A percentile compares a stretch with the other conserved stretches of the same genome.
These are phyloP conservation scores for Enteromius thamalakanensis DNA, from an alignment of 2,797 vertebrate genomes.

Conservation along the genomic window DNA sequence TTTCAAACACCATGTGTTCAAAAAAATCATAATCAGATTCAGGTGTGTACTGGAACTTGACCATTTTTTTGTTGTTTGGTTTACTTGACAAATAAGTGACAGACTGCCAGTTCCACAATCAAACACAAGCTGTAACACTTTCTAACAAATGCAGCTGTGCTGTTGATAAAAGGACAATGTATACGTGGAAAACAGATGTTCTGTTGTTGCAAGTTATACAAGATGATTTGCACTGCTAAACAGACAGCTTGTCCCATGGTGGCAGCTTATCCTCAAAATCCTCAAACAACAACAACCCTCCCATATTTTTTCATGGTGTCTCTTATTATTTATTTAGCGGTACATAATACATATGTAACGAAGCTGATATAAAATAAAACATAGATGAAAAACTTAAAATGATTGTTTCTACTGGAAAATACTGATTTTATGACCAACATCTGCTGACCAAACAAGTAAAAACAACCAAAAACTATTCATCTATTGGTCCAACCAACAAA, in stretches of 20 bases:
- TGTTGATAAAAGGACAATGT: not conserved
- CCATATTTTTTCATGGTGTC: not conserved
- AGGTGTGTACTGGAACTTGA: slow-evolving; percentile 3
- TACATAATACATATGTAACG: not conserved
- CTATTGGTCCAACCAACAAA: not conserved
- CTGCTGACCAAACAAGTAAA: not conserved
- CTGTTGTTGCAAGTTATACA: not conserved
- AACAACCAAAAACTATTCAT: not conserved
- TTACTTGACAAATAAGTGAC: slow-evolving; percentile 12
- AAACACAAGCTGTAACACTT: slow-evolving; percentile 31
- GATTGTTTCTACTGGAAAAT: not conserved
- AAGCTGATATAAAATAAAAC: no score
- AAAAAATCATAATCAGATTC: slow-evolving; percentile 19
- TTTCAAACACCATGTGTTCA: slow-evolving; percentile 32
- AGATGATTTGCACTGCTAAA: not conserved
- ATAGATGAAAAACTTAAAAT: not conserved
- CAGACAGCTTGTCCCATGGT: not conserved
- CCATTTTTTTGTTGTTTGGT: slow-evolving; percentile 9
- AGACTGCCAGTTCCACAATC: not conserved
- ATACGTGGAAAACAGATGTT: not conserved
- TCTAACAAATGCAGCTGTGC: not conserved
- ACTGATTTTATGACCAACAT: no score
- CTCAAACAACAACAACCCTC: not conserved
- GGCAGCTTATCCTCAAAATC: not conserved
- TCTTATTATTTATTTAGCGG: not conserved